phyloP scores from a whole-genome alignment of 2,888 invertebrate genomes.

The Chrysomela aeneicollis region DNA sequence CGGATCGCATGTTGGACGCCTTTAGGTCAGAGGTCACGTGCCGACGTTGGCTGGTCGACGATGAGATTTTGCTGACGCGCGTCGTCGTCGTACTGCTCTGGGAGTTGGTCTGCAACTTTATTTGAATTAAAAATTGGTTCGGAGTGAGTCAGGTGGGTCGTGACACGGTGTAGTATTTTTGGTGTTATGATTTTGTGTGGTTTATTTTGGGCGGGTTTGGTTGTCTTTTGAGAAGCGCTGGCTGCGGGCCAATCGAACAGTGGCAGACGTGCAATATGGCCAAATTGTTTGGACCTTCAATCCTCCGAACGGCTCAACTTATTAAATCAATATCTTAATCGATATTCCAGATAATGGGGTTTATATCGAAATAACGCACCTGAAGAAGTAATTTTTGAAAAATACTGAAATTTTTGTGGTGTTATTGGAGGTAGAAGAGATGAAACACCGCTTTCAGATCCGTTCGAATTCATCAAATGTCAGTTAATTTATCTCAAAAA shows the following conservation, averaged over 20 bases:
- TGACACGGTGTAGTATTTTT: conserved; percentile 50
- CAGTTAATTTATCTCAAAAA: too few species aligned
- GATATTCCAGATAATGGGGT: too few species aligned
- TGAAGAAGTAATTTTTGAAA: too few species aligned
- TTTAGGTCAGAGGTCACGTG: conserved; percentile 72
- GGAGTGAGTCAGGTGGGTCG: conserved; percentile 8
- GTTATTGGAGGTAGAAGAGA: too few species aligned
- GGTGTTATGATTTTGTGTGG: conserved; percentile 43
- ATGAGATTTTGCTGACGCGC: conserved; percentile 61
- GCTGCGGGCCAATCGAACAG: conserved; percentile 36
- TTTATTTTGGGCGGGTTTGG: conserved; percentile 34
- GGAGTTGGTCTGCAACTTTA: conserved; percentile 63
- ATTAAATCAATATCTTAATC: too few species aligned
- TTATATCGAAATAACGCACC: too few species aligned
- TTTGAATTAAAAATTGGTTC: conserved; percentile 30
- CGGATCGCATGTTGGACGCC: conserved; percentile 83
- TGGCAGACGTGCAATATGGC: not conserved
- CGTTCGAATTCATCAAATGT: too few species aligned
- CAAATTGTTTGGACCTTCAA: too few species aligned
- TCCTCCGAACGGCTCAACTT: too few species aligned
- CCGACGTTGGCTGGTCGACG: conserved; percentile 53
- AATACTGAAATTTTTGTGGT: too few species aligned
- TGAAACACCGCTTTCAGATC: too few species aligned
- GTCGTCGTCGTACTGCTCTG: conserved; percentile 69
- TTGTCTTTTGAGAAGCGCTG: conserved; percentile 30